These are phyloP conservation scores for Diglossa brunneiventris DNA, from an alignment of 2,113 vertebrate species.

Conservation along the genomic window DNA sequence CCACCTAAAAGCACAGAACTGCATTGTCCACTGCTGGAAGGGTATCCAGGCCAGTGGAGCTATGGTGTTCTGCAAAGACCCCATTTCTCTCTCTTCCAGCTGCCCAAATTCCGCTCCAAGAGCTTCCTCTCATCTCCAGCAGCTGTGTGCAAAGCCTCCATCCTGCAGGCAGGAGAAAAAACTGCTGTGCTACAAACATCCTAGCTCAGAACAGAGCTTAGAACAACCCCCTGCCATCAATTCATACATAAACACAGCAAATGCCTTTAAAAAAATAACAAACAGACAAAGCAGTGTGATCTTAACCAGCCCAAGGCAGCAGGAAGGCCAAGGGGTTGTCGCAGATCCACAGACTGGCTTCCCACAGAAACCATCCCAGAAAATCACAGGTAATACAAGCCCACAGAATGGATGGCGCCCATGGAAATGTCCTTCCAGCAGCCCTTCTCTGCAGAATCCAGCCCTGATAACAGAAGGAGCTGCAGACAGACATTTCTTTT, in stretches of 20 bases:
- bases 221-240: not conserved
- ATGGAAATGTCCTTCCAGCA: not conserved
- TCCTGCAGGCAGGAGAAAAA: not conserved
- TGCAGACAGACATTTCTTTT: not conserved
- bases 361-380: not conserved
- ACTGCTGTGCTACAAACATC: not conserved
- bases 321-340: not conserved
- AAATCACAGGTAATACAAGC: rapidly evolving
- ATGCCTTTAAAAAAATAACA: not conserved
- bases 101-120: not conserved
- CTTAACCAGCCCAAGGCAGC: not conserved
- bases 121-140: not conserved
- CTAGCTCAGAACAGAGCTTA: not conserved
- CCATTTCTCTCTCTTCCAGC: not conserved
- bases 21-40: not conserved
- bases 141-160: not conserved
- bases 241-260: not conserved
- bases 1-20: not conserved
- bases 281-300: not conserved
- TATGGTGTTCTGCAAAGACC: not conserved
- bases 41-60: not conserved
- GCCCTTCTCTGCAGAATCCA: not conserved
- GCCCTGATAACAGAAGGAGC: not conserved
- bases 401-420: not conserved
- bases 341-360: not conserved